Percentiles rank a stretch among this genome's conserved stretches.
Evolutionary conservation across 1,140 invertebrate genomes (phyloP).

Genomic region (Ruditapes philippinarum): DNA sequence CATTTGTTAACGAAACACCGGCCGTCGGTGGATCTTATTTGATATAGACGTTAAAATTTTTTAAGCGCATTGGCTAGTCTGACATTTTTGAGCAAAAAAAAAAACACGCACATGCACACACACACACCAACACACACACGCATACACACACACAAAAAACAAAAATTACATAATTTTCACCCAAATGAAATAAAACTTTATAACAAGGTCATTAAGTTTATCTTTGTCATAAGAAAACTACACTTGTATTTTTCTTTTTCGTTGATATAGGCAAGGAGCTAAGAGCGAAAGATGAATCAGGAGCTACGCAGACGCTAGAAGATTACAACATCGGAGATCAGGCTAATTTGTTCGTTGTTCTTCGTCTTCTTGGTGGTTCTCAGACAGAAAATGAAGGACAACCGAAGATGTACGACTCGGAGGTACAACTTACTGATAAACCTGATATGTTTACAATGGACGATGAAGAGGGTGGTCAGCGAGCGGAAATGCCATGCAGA

Average conservation of each 20-base stretch:
- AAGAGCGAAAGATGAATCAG: conserved; percentile 27
- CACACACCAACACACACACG: too few relatives aligned
- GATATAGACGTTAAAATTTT: too few relatives aligned
- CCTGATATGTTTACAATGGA: conserved; percentile 74
- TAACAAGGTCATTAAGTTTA: too few relatives aligned
- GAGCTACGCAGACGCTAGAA: conserved; percentile 13
- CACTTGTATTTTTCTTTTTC: not conserved
- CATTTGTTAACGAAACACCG: too few relatives aligned
- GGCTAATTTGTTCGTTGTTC: conserved; percentile 58
- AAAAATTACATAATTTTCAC: too few relatives aligned
- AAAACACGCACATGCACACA: too few relatives aligned
- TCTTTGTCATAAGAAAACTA: too few relatives aligned
- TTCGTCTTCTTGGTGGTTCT: conserved; percentile 59
- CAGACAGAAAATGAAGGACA: not conserved
- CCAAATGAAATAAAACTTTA: too few relatives aligned
- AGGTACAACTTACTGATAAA: conserved; percentile 68
- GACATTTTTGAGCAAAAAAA: too few relatives aligned
- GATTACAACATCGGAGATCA: conserved; percentile 59
- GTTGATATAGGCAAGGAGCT: conserved; percentile 55
- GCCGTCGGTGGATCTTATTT: too few relatives aligned
- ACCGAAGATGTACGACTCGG: conserved; percentile 62
- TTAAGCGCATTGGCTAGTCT: too few relatives aligned
- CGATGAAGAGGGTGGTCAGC: conserved; percentile 56
- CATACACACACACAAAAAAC: too few relatives aligned
- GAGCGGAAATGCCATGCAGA: conserved; percentile 73